These are phyloP conservation scores for Drosophila triauraria DNA, from an alignment of 1,140 invertebrate genomes.

Conservation along the genomic window DNA sequence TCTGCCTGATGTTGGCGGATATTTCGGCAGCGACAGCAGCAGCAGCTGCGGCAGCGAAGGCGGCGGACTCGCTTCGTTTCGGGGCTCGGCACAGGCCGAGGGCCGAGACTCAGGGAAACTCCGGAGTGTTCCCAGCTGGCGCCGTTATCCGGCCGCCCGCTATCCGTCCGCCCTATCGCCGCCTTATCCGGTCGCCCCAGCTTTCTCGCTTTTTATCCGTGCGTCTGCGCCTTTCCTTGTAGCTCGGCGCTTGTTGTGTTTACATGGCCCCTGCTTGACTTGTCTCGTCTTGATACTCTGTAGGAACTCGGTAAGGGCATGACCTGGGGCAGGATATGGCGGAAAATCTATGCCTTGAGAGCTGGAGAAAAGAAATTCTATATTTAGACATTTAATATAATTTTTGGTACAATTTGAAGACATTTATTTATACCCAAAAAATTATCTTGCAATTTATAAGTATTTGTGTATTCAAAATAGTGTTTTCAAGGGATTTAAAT, in stretches of 20 bases:
- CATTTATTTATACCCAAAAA: no score
- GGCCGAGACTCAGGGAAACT: slow-evolving; percentile 13
- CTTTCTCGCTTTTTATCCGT: slow-evolving; percentile 42
- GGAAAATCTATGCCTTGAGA: neutral
- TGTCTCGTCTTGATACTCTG: neutral
- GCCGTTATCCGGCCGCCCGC: slow-evolving; percentile 30
- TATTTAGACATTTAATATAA: no score
- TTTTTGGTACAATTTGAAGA: no score
- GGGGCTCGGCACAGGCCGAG: slow-evolving; percentile 5
- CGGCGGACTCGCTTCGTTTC: slow-evolving; percentile 12
- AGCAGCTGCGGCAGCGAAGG: slow-evolving; percentile 6
- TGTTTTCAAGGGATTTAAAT: no score
- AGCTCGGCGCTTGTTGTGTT: slow-evolving; percentile 48
- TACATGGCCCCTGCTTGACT: slow-evolving; percentile 44
- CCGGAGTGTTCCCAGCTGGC: slow-evolving; percentile 59
- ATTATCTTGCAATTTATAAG: no score
- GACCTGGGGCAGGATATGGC: neutral
- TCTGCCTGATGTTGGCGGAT: slow-evolving; percentile 35
- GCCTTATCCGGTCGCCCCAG: slow-evolving; percentile 41
- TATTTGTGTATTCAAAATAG: no score
- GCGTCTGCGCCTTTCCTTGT: slow-evolving; percentile 56
- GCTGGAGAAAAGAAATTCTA: no score
- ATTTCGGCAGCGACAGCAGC: slow-evolving; percentile 25
- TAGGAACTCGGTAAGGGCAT: neutral
- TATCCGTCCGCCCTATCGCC: slow-evolving; percentile 34